Percentiles rank a stretch among this genome's conserved stretches.
Conservation (phyloP, 2,797 vertebrate genomes). For the Nannoperca australis region DNA sequence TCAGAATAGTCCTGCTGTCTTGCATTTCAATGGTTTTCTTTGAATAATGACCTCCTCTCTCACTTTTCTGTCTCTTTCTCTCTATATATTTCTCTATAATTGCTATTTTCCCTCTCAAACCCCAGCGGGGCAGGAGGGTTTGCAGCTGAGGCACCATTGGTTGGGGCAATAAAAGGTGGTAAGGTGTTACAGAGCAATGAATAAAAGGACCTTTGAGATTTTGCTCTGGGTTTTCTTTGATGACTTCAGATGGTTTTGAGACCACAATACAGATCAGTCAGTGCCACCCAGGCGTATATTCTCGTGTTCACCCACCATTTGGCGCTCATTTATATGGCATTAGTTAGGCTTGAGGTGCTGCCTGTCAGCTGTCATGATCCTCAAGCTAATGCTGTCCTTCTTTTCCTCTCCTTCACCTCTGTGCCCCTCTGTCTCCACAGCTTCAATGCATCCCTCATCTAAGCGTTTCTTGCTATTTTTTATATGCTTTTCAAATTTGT, state of each 20-base stretch:
- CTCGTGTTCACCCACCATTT: slow-evolving; percentile 27
- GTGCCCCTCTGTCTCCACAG: background rate
- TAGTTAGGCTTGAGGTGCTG: slow-evolving; percentile 26
- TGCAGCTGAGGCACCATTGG: slow-evolving; percentile 19
- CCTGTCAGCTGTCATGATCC: slow-evolving; percentile 12
- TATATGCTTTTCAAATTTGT: slow-evolving; percentile 11
- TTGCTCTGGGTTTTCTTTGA: slow-evolving; percentile 31
- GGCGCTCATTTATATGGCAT: slow-evolving; percentile 48
- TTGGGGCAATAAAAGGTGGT: slow-evolving; percentile 8
- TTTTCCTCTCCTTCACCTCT: slow-evolving; percentile 24
- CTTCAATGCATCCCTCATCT: slow-evolving; percentile 43
- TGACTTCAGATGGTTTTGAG: slow-evolving; percentile 12
- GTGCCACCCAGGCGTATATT: slow-evolving; percentile 16
- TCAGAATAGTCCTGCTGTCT: background rate
- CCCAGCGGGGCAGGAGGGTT: background rate
- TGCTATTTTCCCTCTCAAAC: background rate
- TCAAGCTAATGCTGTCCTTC: slow-evolving; percentile 37
- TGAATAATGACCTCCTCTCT: background rate
- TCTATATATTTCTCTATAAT: slow-evolving; percentile 5
- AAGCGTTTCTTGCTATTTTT: background rate
- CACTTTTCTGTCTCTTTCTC: background rate
- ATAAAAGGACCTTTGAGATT: slow-evolving; percentile 41
- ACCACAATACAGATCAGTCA: slow-evolving; percentile 32
- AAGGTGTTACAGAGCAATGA: slow-evolving; percentile 20
- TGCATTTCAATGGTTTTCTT: slow-evolving; percentile 18